Conservation (phyloP, 92 coral and sea anemone genomes). For the Isaurus tuberculatus region DNA sequence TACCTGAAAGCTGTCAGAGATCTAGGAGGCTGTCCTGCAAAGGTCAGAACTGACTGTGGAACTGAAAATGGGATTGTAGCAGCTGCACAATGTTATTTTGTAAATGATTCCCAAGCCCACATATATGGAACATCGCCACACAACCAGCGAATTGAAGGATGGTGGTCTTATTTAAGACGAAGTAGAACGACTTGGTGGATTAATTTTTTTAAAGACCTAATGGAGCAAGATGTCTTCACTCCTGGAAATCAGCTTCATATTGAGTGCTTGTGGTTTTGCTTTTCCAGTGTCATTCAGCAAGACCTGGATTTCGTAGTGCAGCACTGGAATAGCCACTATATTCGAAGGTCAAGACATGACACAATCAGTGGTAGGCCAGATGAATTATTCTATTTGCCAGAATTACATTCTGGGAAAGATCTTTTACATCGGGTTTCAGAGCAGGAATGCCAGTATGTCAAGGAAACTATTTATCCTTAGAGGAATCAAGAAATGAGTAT, state of each 20-base stretch:
- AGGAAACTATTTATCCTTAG: conserved; percentile 12
- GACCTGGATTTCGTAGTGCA: conserved; percentile 38
- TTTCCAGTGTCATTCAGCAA: conserved; percentile 41
- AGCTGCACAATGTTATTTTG: conserved; percentile 25
- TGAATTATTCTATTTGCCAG: conserved; percentile 48
- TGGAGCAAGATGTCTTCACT: conserved; percentile 37
- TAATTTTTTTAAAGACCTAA: conserved; percentile 53
- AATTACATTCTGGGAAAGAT: conserved; percentile 37
- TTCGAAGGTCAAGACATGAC: conserved; percentile 43
- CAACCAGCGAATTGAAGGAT: conserved; percentile 25
- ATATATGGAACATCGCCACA: conserved; percentile 51
- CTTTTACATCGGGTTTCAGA: conserved; percentile 31
- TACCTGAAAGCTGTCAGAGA: conserved; percentile 45
- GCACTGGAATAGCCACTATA: conserved; percentile 54
- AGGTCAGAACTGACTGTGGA: conserved; percentile 60
- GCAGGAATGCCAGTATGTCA: conserved; percentile 45
- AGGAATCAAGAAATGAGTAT: conserved; percentile 38
- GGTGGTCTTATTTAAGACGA: conserved; percentile 56
- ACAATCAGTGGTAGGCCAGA: conserved; percentile 50
- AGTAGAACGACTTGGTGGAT: conserved; percentile 57
- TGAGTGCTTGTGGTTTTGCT: conserved; percentile 49
- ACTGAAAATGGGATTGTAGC: conserved; percentile 52
- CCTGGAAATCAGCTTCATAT: conserved; percentile 45
- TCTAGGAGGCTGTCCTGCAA: conserved; percentile 51
- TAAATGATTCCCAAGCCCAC: conserved; percentile 27